Base-by-base conservation (phyloP, 1,140 invertebrate species). In the Pseudomyrmex pallidus region DNA sequence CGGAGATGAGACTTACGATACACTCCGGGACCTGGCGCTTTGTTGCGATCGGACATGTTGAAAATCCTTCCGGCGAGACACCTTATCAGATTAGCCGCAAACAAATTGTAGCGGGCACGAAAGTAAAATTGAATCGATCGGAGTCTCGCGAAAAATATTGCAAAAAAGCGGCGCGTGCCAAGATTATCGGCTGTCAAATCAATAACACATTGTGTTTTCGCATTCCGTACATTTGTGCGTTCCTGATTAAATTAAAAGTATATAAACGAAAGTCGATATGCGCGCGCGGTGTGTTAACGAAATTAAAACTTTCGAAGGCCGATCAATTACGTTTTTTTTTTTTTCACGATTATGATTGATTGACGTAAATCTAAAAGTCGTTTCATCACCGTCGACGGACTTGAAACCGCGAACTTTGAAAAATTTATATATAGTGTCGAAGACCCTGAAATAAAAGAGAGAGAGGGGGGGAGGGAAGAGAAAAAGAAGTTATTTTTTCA, bases 331-430 rank as follows among this genome's bases (percentile, higher is more conserved):
- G 70, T 68, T 52, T 44, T 57, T 50, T 76, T 66, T 62, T 63
- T n/a, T n/a, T n/a, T 61, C 35, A 76, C 74, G 44, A 76, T 82
- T 67, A 83, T 86, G 84, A 87, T 86, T 87, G 86, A 87, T 86
- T 63, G 86, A 86, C 64, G 48, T 35, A 56, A 72, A 83, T 87
- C 68, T 82, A 57, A 83, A 87, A 85, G 72, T 87, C 85, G 84
- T 87, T 86, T 87, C 85, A 83, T 57, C 72, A 80, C 84, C 74
- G 85, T 86, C 85, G 63, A 87, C 54, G 15, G 48, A n/a, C 50
- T n/a, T 25, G n/a, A 44, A 44, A n/a, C 57, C 56, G 13, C 50
- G 17, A 87, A 67, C 63, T 85, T 62, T 17, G 15, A 17, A 35
- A 35, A 57, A 85, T 70, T 62, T 56, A 35, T n/a, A 76, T 25